These are phyloP conservation scores for Eremobia ochroleuca DNA, from an alignment of 2,888 invertebrate genomes.

Conservation along the genomic window DNA sequence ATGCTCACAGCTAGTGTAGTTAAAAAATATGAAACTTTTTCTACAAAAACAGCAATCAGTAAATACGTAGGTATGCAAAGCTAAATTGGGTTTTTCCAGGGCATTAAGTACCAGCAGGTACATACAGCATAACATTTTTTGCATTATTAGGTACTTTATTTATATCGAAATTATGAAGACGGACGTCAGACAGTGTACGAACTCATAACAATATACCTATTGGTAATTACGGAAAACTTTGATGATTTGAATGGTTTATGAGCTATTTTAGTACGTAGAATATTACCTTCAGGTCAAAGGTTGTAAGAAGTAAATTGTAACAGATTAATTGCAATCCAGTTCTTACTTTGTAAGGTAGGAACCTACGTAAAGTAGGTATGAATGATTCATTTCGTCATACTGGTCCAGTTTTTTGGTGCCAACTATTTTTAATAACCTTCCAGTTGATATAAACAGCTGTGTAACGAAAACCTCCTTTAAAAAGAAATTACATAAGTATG, in stretches of 20 bases:
- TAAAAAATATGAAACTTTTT: background rate
- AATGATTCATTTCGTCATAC: no score
- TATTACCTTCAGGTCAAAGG: background rate
- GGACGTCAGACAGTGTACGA: background rate
- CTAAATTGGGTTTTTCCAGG: slow-evolving; percentile 8
- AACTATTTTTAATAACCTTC: no score
- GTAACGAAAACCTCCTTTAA: no score
- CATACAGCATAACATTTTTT: slow-evolving; percentile 21
- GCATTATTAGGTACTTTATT: background rate
- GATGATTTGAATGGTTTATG: background rate
- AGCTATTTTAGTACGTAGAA: background rate
- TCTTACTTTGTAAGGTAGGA: slow-evolving; percentile 7
- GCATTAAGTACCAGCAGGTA: background rate
- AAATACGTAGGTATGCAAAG: background rate
- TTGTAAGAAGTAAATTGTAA: background rate
- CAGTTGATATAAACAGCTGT: no score
- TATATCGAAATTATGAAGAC: background rate
- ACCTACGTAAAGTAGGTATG: no score
- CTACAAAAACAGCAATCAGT: background rate
- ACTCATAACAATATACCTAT: background rate
- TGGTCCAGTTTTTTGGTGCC: no score
- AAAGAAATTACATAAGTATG: no score
- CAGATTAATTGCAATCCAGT: background rate
- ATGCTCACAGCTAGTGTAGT: background rate
- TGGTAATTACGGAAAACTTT: background rate